Base-by-base conservation (phyloP, 2,888 invertebrate genomes). In the Cacoxenus indagator region DNA sequence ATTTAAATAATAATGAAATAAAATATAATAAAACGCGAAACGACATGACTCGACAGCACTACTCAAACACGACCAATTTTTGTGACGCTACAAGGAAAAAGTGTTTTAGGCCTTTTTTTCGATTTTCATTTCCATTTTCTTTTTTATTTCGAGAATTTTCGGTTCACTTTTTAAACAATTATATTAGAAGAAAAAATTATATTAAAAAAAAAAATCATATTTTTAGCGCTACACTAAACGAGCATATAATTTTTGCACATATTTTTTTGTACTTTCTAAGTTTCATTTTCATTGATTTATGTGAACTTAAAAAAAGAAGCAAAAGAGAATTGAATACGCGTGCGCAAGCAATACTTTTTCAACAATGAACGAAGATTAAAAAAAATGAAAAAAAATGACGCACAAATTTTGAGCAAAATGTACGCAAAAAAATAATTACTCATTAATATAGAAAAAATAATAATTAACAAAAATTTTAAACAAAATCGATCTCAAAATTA, bases 401-500 rank as follows among this genome's bases (percentile, higher is more conserved):
- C 4, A 31, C n/a, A 65, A 51, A 37, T n/a, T n/a, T n/a, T n/a
- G n/a, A n/a, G n/a, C n/a, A 26, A 64, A 57, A 57, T 14, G 5
- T 19, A 9, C 17, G 27, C 27, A 70, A 46, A 26, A 68, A 68
- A 22, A 65, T 19, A 31, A 27, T 54, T 64, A 62, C 45, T 45
- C n/a, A 48, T 8, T 57, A 26, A 68, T n/a, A n/a, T n/a, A n/a
- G n/a, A n/a, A n/a, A n/a, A n/a, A n/a, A n/a, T n/a, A n/a, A n/a
- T n/a, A n/a, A n/a, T n/a, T n/a, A n/a, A n/a, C n/a, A 59, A 67
- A 65, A 48, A 68, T 65, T 73, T 70, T 22, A 45, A 71, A 73
- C 31, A 72, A 82, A 80, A 82, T 78, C 83, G 80, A 80, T 82
- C 83, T 82, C 80, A 80, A 80, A 80, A 82, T 82, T 82, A 77